Base-by-base conservation (phyloP, 2,113 vertebrate genomes). In the Triplophysa siluroides region DNA sequence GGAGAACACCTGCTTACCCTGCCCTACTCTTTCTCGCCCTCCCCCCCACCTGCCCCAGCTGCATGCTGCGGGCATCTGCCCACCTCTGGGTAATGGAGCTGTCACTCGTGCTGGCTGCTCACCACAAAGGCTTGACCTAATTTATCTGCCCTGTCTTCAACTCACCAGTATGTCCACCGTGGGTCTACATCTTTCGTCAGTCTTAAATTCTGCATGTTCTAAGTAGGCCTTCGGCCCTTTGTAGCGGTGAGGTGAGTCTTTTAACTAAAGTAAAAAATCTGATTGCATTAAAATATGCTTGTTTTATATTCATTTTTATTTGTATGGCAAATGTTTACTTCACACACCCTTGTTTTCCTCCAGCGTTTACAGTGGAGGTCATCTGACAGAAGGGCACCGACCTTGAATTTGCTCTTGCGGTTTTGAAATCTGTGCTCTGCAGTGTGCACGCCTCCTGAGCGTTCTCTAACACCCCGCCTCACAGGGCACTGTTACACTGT, bases 81-180 rank as follows among this genome's bases (percentile, higher is more conserved):
- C 83, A 86, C 85, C 83, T 86, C 85, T 85, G 83, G 83, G 83
- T 85, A 85, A 85, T 81, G 83, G 76, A 85, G 83, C 83, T 83
- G 85, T 86, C 85, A 86, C 81, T 78, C 79, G 78, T 78, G 81
- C 71, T 60, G 83, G 76, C 83, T 78, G 47, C 79, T 86, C 79
- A 67, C 81, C 76, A 77, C 81, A 83, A 83, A 80, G 77, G 63
- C 69, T 79, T 85, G 81, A 80, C 81, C 81, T 74, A 80, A 78
- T 83, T 83, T 75, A 85, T 81, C 78, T 68, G 69, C 65, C 78
- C 84, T 83, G 78, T 81, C 81, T 83, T 76, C 60, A 67, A 70
- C 84, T 74, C 68, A 33, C 21, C 65, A 38, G 68, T 77, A 68
- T 60, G 74, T 82, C 65, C 69, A 78, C 76, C 78, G 77, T 64